These are phyloP conservation scores for Pseudochromis fuscus DNA, from an alignment of 2,797 vertebrate species.

Conservation along the genomic window DNA sequence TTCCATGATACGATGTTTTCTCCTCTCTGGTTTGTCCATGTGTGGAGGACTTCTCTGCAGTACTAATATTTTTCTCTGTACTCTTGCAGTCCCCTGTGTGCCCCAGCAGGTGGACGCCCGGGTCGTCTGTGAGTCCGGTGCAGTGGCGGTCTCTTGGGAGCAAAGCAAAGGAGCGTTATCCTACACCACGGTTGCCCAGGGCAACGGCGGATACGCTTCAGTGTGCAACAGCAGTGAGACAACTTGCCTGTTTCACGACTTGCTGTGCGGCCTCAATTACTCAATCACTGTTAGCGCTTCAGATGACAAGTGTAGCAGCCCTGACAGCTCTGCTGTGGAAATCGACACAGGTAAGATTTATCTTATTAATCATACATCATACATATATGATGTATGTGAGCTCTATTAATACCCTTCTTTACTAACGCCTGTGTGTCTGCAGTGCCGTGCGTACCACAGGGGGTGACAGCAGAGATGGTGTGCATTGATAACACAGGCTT, in stretches of 20 bases:
- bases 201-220: slow-evolving; percentile 67
- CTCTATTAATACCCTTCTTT: not conserved
- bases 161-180: slow-evolving; percentile 74
- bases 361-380: not conserved
- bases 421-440: not conserved
- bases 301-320: slow-evolving; percentile 72
- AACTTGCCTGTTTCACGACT: slow-evolving; percentile 66
- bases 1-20: too few species aligned
- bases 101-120: slow-evolving; percentile 67
- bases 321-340: slow-evolving; percentile 56
- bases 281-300: slow-evolving; percentile 75
- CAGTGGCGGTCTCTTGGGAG: slow-evolving; percentile 80
- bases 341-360: slow-evolving; percentile 75
- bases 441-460: slow-evolving; percentile 81
- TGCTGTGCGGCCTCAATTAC: slow-evolving; percentile 82
- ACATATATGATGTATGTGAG: not conserved
- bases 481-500: slow-evolving; percentile 76
- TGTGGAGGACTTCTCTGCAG: too few species aligned
- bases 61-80: not conserved
- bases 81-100: slow-evolving; percentile 79
- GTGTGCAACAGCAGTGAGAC: slow-evolving; percentile 70
- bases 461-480: slow-evolving; percentile 62
- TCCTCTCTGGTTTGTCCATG: too few species aligned
- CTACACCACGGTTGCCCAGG: slow-evolving; percentile 76
- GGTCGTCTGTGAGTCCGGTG: slow-evolving; percentile 74